A percentile compares a stretch with the other conserved stretches of the same genome.
phyloP scores from a whole-genome alignment of 2,888 invertebrate species.

The Sericinus montela region DNA sequence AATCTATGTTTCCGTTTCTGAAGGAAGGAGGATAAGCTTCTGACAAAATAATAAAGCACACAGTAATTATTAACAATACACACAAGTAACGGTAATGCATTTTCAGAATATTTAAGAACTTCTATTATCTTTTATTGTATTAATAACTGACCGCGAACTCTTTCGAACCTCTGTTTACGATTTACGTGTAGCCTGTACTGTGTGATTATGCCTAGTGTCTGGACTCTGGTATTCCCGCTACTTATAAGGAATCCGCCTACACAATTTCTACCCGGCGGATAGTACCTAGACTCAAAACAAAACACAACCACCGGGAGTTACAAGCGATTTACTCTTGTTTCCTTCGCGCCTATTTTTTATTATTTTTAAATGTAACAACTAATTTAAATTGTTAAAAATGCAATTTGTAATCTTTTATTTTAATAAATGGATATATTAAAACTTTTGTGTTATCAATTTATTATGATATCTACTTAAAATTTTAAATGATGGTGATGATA shows the following conservation, averaged over 20 bases:
- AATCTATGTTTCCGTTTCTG: conserved; percentile 54
- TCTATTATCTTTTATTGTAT: background rate
- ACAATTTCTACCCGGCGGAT: conserved; percentile 46
- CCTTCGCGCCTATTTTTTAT: too few species aligned
- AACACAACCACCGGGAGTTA: too few species aligned
- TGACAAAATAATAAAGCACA: conserved; percentile 37
- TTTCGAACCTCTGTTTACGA: conserved; percentile 30
- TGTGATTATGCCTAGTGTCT: conserved; percentile 41
- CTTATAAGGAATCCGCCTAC: conserved; percentile 64
- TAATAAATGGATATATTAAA: too few species aligned
- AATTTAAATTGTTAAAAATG: too few species aligned
- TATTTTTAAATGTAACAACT: too few species aligned
- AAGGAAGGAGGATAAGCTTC: conserved; percentile 53
- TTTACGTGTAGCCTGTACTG: conserved; percentile 37
- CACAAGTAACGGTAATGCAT: conserved; percentile 47
- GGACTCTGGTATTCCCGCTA: conserved; percentile 39
- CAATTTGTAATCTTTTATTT: too few species aligned
- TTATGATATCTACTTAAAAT: too few species aligned
- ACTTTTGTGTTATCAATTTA: too few species aligned
- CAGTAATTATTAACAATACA: conserved; percentile 41
- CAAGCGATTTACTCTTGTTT: too few species aligned
- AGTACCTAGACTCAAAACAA: background rate
- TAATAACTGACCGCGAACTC: conserved; percentile 8
- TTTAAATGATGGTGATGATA: too few species aligned
- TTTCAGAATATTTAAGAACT: conserved; percentile 16